Percentiles rank a stretch among this genome's conserved stretches.
phyloP scores from a whole-genome alignment of 2,113 vertebrate genomes.

The Sterrhoptilus dennistouni region DNA sequence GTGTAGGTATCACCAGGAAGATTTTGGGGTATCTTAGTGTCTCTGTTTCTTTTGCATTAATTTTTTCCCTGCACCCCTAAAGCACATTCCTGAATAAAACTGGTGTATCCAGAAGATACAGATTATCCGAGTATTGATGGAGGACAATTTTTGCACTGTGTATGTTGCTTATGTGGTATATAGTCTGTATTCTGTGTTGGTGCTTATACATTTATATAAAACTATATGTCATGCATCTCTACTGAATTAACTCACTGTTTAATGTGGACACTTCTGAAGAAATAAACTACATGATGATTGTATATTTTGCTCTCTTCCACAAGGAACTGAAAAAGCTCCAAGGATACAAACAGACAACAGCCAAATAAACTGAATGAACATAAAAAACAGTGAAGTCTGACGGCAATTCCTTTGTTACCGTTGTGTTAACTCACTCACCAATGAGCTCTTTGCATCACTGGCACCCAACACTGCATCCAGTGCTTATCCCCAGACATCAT shows the following conservation, averaged over 20 bases:
- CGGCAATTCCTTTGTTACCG: neutral
- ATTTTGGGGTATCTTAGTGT: neutral
- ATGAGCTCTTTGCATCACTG: neutral
- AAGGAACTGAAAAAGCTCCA: neutral
- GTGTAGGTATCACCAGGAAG: neutral
- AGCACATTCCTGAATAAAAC: neutral
- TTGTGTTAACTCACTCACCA: neutral
- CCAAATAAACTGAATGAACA: slow-evolving; percentile 51
- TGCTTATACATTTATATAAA: slow-evolving; percentile 16
- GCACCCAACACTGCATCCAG: neutral
- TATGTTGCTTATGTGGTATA: neutral
- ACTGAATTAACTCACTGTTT: slow-evolving; percentile 8
- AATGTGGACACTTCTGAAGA: neutral
- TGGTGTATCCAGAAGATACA: neutral
- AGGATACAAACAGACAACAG: slow-evolving; percentile 7
- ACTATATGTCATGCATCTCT: neutral
- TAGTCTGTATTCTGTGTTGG: slow-evolving; percentile 3
- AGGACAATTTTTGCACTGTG: slow-evolving; percentile 19
- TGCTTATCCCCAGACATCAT: neutral
- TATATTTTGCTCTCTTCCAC: slow-evolving; percentile 37
- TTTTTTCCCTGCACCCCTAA: neutral
- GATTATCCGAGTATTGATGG: neutral
- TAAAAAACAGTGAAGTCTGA: neutral
- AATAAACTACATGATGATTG: neutral
- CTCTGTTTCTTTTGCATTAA: neutral